Conservation (phyloP, 2,888 invertebrate genomes). For the Frankliniella intonsa region DNA sequence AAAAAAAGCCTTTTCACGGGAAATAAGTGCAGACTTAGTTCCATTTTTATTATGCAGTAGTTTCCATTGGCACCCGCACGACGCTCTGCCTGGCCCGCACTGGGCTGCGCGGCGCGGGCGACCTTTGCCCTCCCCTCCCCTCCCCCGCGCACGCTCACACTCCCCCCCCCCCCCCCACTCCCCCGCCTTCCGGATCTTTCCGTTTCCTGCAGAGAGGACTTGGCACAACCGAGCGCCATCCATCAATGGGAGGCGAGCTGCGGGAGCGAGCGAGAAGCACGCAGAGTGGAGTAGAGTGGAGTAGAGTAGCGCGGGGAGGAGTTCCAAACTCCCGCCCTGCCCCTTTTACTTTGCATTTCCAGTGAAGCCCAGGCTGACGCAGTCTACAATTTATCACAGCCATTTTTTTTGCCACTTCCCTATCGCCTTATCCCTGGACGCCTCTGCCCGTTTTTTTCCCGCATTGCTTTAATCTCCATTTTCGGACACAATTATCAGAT, state of each 20-base stretch:
- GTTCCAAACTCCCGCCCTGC: neutral
- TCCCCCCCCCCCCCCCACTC: neutral
- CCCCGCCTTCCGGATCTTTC: neutral
- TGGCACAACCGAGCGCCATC: neutral
- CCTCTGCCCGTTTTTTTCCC: too few relatives aligned
- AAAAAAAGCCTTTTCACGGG: too few relatives aligned
- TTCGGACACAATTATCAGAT: too few relatives aligned
- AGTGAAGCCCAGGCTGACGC: neutral
- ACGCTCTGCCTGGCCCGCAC: too few relatives aligned
- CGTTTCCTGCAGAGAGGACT: neutral
- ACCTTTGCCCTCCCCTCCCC: neutral
- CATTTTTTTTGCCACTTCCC: too few relatives aligned
- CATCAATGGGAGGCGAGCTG: neutral
- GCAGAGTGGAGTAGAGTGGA: neutral
- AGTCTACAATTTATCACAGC: too few relatives aligned
- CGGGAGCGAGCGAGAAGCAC: neutral
- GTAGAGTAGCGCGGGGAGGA: neutral
- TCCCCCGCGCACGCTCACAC: neutral
- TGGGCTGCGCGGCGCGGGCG: too few relatives aligned
- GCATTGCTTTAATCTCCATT: too few relatives aligned
- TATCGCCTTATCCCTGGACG: too few relatives aligned
- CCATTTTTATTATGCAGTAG: too few relatives aligned
- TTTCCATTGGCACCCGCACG: too few relatives aligned
- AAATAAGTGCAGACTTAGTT: too few relatives aligned
- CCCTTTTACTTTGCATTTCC: neutral